Base-by-base conservation (phyloP, 2,797 vertebrate species). In the Cottoperca gobio region DNA sequence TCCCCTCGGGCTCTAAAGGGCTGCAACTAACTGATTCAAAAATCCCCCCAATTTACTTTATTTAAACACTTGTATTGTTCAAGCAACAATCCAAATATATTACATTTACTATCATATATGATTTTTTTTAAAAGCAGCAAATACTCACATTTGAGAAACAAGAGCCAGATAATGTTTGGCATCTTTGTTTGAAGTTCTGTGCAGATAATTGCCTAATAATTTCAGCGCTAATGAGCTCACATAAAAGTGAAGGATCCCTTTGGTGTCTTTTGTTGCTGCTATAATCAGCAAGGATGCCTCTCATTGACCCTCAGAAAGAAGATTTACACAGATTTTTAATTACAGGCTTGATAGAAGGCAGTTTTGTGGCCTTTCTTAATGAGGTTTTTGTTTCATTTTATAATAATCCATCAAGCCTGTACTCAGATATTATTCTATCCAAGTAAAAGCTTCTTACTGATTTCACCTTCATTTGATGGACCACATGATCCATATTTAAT, bases 271-370 rank as follows among this genome's bases (percentile, higher is more conserved):
- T 73, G 42, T n/a, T 53, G 35, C 59, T 54, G 45, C 42, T 67
- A 17, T 33, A 68, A 78, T 75, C 52, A 46, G 66, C 13, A 16
- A 2, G 13, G 33, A 46, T 24, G n/a, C 46, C 9, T 66, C 17
- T 61, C 28, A 49, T 45, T 73, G 62, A 82, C 57, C 40, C 55
- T 75, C 43, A 26, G 10, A 71, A 23, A 33, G 39, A 39, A 39
- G 52, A 65, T 65, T 68, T 58, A 70, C 50, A 23, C 12, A 50
- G 43, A 54, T 23, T 39, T 77, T 63, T 46, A 76, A 63, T 53
- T 50, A 79, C 21, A 40, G 26, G 12, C 28, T 6, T 21, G 33
- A 24, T 64, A 49, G 23, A 68, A 35, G 55, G 19, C 39, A 21
- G 12, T 21, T 61, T 17, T 5, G 6, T 40, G 9, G 16, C 33